Percentiles rank a stretch among this genome's conserved stretches.
Conservation (phyloP, 2,888 invertebrate species). For the Listrodromus nycthemerus region DNA sequence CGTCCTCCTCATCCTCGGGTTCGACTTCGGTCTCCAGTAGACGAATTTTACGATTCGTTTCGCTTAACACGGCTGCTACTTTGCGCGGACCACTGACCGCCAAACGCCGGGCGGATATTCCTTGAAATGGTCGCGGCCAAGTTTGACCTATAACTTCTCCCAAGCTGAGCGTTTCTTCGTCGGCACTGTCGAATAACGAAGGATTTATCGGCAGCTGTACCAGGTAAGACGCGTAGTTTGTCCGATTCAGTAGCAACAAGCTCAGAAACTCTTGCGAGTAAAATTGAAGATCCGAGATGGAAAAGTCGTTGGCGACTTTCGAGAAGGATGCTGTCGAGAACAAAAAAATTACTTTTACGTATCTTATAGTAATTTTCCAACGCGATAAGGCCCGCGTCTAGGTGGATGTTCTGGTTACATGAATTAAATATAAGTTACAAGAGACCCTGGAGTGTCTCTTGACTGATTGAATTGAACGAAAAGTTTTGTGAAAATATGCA, state of each 20-base stretch:
- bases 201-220: slow-evolving; percentile 79
- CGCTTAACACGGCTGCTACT: slow-evolving; percentile 94
- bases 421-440: neutral
- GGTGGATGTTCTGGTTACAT: neutral
- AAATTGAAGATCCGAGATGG: slow-evolving; percentile 90
- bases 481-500: no score
- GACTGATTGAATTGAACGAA: no score
- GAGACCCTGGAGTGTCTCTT: no score
- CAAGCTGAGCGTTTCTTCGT: slow-evolving; percentile 73
- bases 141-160: slow-evolving; percentile 75
- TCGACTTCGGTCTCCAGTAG: slow-evolving; percentile 97
- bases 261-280: slow-evolving; percentile 91
- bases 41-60: slow-evolving; percentile 91
- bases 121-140: slow-evolving; percentile 80
- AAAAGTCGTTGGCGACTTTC: slow-evolving; percentile 73
- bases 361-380: neutral
- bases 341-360: neutral
- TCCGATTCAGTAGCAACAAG: slow-evolving; percentile 85
- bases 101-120: slow-evolving; percentile 86
- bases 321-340: slow-evolving; percentile 71
- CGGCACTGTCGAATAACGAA: slow-evolving; percentile 65
- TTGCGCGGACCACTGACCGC: slow-evolving; percentile 94
- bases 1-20: slow-evolving; percentile 95
- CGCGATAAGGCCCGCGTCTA: neutral
- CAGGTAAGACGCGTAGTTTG: slow-evolving; percentile 77